Base-by-base conservation (phyloP, 1,140 invertebrate species). In the Asbolus verrucosus region DNA sequence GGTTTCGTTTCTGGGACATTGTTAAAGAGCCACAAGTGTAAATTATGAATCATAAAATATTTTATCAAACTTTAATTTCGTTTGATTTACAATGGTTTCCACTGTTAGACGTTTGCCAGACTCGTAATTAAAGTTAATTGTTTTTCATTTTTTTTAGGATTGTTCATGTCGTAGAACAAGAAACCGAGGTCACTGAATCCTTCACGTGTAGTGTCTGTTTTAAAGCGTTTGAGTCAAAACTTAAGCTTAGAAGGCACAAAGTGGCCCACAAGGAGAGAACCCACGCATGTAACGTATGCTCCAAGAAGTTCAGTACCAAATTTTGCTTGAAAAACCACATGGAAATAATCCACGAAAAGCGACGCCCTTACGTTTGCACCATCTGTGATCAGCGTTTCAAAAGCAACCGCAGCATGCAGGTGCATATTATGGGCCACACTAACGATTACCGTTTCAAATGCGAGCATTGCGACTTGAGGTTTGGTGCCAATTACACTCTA, bases 1-100 rank as follows among this genome's bases (percentile, higher is more conserved):
- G 84, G 86, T 1, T 41, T 4, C 5, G 3, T 93, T 94, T 74
- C 90, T 87, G 4, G 84, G 90, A 0, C 84, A 87, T 14, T 87
- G 88, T 1, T 84, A 91, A 65, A 81, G 92, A 65, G 86, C 86
- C 0, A 86, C n/a, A n/a, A n/a, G n/a, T n/a, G n/a, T n/a, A n/a
- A n/a, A n/a, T n/a, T n/a, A n/a, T n/a, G n/a, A n/a, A n/a, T n/a
- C n/a, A n/a, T n/a, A n/a, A n/a, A n/a, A n/a, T n/a, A n/a, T n/a
- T n/a, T n/a, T n/a, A n/a, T n/a, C n/a, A n/a, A n/a, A n/a, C n/a
- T n/a, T n/a, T n/a, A n/a, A n/a, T n/a, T n/a, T n/a, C 6, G 6
- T 11, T n/a, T n/a, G n/a, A n/a, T n/a, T n/a, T n/a, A n/a, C n/a
- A n/a, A n/a, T n/a, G n/a, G n/a, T n/a, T n/a, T n/a, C n/a, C n/a